phyloP scores from a whole-genome alignment of 2,113 vertebrate genomes.

The Aix galericulata region DNA sequence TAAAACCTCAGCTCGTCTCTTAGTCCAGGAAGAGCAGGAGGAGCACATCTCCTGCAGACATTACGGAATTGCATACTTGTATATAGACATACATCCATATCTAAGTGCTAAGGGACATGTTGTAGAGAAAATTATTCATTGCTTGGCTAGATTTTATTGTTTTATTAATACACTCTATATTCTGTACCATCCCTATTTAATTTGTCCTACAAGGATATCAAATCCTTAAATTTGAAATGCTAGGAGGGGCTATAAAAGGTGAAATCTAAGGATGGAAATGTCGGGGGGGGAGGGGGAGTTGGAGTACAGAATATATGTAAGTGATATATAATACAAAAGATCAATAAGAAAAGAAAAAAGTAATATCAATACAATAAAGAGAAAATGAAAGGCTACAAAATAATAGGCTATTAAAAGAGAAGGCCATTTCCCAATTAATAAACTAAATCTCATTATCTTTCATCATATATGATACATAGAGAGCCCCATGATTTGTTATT shows the following conservation, averaged over 20 bases:
- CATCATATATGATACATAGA: neutral
- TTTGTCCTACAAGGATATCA: neutral
- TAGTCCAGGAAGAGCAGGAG: neutral
- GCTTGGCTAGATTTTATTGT: neutral
- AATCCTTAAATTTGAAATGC: neutral
- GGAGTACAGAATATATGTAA: neutral
- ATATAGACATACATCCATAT: neutral
- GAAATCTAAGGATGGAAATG: neutral
- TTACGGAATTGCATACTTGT: neutral
- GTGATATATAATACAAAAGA: neutral
- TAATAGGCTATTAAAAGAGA: neutral
- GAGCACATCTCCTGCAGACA: neutral
- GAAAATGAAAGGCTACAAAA: neutral
- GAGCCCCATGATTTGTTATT: neutral
- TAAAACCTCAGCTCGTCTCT: neutral
- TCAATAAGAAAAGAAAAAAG: neutral
- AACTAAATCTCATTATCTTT: neutral
- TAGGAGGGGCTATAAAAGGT: neutral
- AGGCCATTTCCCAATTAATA: neutral
- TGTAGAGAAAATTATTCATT: neutral
- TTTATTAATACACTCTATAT: neutral
- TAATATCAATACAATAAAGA: neutral
- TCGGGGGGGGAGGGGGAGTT: neutral
- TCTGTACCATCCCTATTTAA: neutral
- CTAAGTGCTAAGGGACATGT: neutral